Evolutionary conservation across 2,888 invertebrate species (phyloP).

Genomic region (Nycteola revayana): DNA sequence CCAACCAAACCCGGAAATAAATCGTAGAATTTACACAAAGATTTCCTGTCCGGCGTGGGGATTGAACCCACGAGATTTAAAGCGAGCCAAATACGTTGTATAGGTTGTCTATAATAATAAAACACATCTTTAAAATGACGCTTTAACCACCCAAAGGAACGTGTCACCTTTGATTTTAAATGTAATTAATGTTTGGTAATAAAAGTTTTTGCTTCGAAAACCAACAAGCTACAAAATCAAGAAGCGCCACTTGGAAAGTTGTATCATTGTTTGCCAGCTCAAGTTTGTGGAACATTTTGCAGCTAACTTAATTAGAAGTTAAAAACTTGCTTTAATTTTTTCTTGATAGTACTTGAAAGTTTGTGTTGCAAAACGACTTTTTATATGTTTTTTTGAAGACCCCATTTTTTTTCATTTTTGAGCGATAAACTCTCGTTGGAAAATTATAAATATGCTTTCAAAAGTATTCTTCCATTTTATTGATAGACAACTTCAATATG

Average conservation of each 20-base stretch:
- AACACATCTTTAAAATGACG: too few species aligned
- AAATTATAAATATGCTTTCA: constrained; percentile 4
- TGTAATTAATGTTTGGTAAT: constrained; percentile 27
- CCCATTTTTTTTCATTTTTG: constrained; percentile 1
- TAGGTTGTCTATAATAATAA: too few species aligned
- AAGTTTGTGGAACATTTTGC: constrained; percentile 41
- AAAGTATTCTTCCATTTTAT: constrained; percentile 2
- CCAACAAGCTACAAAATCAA: constrained; percentile 38
- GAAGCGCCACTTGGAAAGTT: constrained; percentile 35
- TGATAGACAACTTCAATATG: too few species aligned
- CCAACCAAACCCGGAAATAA: too few species aligned
- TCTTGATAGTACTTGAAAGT: constrained; percentile 23
- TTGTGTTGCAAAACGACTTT: constrained; percentile 18
- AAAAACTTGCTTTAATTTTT: constrained; percentile 37
- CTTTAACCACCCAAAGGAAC: too few species aligned
- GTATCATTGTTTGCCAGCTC: constrained; percentile 37
- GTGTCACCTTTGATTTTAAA: constrained; percentile 15
- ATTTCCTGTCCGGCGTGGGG: too few species aligned
- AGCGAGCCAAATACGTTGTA: too few species aligned
- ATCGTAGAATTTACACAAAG: too few species aligned
- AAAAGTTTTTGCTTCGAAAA: constrained; percentile 28
- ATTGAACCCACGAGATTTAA: too few species aligned
- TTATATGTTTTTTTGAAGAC: constrained; percentile 6
- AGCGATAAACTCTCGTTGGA: constrained; percentile 9
- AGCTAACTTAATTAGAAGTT: constrained; percentile 46